A percentile compares a stretch with the other conserved stretches of the same genome.
Conservation (phyloP, 1,140 invertebrate species). For the Copidosoma floridanum region DNA sequence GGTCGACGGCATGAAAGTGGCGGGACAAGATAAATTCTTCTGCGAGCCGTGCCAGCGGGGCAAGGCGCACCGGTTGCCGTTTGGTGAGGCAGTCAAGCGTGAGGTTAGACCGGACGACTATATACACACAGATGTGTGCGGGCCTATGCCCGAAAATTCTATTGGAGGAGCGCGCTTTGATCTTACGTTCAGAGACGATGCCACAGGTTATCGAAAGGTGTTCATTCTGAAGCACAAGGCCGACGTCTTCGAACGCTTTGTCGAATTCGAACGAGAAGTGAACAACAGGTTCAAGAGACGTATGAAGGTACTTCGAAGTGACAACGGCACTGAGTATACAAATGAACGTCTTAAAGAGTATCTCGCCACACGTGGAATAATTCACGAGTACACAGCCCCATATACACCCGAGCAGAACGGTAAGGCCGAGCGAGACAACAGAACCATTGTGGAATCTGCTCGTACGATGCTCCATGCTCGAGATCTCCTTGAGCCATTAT, state of each 20-base stretch:
- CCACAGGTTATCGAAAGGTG: slow-evolving; percentile 5
- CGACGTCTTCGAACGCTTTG: slow-evolving; percentile 6
- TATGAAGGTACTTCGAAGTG: slow-evolving; percentile 18
- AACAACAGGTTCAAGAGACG: slow-evolving; percentile 11
- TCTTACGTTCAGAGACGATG: slow-evolving; percentile 16
- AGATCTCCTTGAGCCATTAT: slow-evolving; percentile 43
- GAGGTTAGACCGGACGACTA: background rate
- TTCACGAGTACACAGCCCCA: slow-evolving; percentile 29
- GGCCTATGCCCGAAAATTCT: background rate
- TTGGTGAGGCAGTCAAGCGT: background rate
- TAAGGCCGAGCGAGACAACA: slow-evolving; percentile 47
- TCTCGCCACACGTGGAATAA: slow-evolving; percentile 9
- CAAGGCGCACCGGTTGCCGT: background rate
- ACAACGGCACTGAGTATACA: slow-evolving; percentile 20
- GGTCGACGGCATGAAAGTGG: background rate
- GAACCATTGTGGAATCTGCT: slow-evolving; percentile 48
- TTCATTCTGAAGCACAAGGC: slow-evolving; percentile 15
- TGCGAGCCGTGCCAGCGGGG: background rate
- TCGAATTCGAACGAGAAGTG: slow-evolving; percentile 16
- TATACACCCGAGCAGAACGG: slow-evolving; percentile 50
- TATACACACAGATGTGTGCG: slow-evolving; percentile 24
- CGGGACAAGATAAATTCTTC: background rate
- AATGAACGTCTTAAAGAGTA: slow-evolving; percentile 7
- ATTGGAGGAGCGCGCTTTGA: slow-evolving; percentile 17
- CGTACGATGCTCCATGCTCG: slow-evolving; percentile 44